Conservation (phyloP, 2,113 vertebrate genomes). For the Alethe castanea region DNA sequence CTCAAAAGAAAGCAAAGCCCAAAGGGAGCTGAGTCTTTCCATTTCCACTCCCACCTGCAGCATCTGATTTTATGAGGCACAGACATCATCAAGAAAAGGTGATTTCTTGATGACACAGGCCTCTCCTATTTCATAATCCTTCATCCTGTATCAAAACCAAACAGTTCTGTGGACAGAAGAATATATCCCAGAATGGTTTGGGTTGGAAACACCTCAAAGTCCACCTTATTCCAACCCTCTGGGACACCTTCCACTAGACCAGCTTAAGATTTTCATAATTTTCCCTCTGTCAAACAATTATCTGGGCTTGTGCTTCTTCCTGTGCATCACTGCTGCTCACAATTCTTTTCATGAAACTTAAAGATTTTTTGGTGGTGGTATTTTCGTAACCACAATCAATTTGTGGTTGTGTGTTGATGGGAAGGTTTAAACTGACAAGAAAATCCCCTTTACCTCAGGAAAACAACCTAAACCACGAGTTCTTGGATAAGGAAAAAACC, state of each 20-base stretch:
- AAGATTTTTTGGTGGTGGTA: background rate
- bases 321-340: background rate
- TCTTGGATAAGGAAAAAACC: background rate
- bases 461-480: background rate
- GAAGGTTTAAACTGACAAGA: background rate
- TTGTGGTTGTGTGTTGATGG: background rate
- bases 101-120: background rate
- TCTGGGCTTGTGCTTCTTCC: background rate
- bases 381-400: background rate
- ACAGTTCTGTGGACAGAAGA: background rate
- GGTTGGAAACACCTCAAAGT: background rate
- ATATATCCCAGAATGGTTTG: background rate
- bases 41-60: background rate
- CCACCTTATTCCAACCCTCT: background rate
- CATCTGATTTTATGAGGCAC: background rate
- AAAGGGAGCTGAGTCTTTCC: background rate
- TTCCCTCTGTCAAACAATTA: background rate
- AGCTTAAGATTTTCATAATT: background rate
- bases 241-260: background rate
- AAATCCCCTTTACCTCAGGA: background rate
- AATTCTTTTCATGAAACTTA: background rate
- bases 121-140: background rate
- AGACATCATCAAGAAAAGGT: background rate
- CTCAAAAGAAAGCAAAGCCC: background rate
- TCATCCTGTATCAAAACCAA: background rate